These are phyloP conservation scores for Molorchus minor DNA, from an alignment of 2,888 invertebrate genomes.

Conservation along the genomic window DNA sequence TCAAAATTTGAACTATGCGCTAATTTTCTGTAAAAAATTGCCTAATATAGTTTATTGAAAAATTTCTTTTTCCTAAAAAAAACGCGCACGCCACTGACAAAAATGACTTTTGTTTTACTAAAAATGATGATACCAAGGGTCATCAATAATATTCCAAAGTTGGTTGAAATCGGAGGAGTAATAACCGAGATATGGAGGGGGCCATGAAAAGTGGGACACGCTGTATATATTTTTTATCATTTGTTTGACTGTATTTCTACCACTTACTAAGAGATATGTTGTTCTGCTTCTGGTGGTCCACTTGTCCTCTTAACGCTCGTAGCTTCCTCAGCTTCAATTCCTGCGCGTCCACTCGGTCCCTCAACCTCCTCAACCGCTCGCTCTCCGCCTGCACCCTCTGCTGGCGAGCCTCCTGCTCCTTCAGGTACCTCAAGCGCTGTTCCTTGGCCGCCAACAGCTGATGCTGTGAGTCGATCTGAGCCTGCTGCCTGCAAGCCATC, in stretches of 20 bases:
- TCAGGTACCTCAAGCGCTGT: slow-evolving; percentile 91
- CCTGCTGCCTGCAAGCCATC: slow-evolving; percentile 97
- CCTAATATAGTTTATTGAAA: no score
- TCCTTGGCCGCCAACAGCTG: slow-evolving; percentile 91
- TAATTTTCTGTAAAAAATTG: no score
- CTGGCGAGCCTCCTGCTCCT: slow-evolving; percentile 88
- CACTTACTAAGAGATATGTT: slow-evolving; percentile 91
- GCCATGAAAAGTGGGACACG: no score
- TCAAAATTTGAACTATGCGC: no score
- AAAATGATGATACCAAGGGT: no score
- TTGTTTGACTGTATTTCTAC: neutral
- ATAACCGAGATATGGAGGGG: no score
- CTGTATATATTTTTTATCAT: no score
- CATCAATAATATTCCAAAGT: no score
- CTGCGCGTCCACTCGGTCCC: slow-evolving; percentile 93
- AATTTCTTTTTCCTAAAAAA: no score
- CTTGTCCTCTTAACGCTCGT: slow-evolving; percentile 91
- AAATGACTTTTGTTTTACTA: no score
- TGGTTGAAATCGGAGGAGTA: no score
- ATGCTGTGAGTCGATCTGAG: slow-evolving; percentile 96
- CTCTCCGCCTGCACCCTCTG: slow-evolving; percentile 85
- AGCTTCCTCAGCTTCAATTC: slow-evolving; percentile 92
- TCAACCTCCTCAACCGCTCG: slow-evolving; percentile 84
- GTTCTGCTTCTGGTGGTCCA: slow-evolving; percentile 90
- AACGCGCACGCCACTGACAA: no score